Evolutionary conservation across 2,888 invertebrate genomes (phyloP), one percentile per base, ranked within the genome.

Genomic region (Drosophila lutescens): DNA sequence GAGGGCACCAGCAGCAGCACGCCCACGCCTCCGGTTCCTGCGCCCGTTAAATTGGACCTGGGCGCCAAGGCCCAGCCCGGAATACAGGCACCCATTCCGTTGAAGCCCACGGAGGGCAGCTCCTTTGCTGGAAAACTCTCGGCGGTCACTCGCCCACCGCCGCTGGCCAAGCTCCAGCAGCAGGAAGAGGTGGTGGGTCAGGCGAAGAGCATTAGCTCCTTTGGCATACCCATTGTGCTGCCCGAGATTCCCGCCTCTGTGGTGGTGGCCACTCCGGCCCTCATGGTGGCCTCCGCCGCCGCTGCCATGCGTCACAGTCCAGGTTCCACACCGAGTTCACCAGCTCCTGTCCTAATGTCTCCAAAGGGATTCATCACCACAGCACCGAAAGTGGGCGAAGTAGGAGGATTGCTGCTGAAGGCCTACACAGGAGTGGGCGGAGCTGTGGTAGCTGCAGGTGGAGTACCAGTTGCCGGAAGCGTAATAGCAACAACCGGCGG

Each of bases 161-260:
- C 57, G 20, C 60, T 50, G 30, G 65, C 50, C 8, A 74, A 38
- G 51, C 67, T 26, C 0, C 79, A 51, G 36, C 5, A 41, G 41
- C 58, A 23, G 15, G 3, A 41, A 23, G 55, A 53, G 17, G 50
- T 47, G 32, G 13, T 40, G n/a, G 38, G 30, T 38, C 49, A 57
- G 30, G 13, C 36, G 9, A 13, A 51, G 20, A 49, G 10, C 9
- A 17, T 59, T 1, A 49, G 59, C 44, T 34, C 43, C 12, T 58
- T 58, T 12, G 84, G 87, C 8, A 90, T 90, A 15, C 90, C 90
- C 13, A 89, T 90, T 56, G 75, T 84, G 32, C 62, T 90, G 43
- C 90, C 90, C 6, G 90, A 90, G 23, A 90, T 90, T 38, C 91
- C 89, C 13, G 89, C 84, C 10, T 90, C 89, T 0, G 88, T 90